These are phyloP conservation scores for Chelonoidis abingdonii DNA, from an alignment of 2,113 vertebrate species.

Conservation along the genomic window DNA sequence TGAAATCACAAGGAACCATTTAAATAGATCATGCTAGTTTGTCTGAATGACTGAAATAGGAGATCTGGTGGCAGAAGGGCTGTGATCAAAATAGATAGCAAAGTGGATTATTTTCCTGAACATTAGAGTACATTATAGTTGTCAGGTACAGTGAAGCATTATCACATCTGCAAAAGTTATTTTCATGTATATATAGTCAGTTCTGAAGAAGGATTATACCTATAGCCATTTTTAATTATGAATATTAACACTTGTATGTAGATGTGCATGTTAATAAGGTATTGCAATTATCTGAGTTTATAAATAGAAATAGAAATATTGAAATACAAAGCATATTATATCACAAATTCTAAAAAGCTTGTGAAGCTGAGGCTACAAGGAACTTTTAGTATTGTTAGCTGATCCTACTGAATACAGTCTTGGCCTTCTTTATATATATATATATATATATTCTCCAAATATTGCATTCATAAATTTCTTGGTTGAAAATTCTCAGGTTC, in stretches of 20 bases:
- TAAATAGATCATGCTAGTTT: conserved; percentile 13
- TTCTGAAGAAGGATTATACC: neutral
- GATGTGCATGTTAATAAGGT: neutral
- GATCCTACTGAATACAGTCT: neutral
- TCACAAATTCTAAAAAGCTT: neutral
- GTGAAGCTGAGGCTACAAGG: neutral
- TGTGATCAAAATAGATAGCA: conserved; percentile 26
- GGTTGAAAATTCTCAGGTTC: neutral
- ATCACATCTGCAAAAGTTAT: neutral
- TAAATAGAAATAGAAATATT: neutral
- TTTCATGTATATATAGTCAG: neutral
- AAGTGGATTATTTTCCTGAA: neutral
- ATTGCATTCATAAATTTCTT: neutral
- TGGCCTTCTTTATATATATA: neutral
- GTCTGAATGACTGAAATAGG: neutral
- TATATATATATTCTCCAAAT: neutral
- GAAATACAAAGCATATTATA: neutral
- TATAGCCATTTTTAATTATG: neutral
- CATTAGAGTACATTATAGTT: neutral
- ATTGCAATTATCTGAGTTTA: neutral
- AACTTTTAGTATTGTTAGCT: neutral
- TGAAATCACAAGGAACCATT: neutral
- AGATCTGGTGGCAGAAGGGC: neutral
- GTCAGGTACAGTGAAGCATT: neutral
- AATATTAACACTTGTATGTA: neutral